phyloP scores from a whole-genome alignment of 2,888 invertebrate genomes.

The Tryphoninae sp. region DNA sequence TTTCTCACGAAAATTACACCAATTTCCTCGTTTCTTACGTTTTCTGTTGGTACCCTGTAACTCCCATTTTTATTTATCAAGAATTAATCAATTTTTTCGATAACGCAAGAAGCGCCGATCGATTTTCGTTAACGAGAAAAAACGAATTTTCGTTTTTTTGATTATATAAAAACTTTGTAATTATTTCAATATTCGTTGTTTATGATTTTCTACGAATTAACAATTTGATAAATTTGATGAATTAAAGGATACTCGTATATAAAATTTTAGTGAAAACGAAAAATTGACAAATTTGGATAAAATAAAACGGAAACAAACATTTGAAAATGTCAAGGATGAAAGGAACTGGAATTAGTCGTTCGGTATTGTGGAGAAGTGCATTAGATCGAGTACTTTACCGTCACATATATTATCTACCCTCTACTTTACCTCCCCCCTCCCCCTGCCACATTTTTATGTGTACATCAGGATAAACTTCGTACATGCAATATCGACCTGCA shows the following conservation, averaged over 20 bases:
- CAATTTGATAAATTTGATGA: too few species aligned
- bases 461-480: conserved; percentile 24
- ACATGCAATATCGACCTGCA: conserved; percentile 37
- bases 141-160: too few species aligned
- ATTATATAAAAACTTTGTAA: too few species aligned
- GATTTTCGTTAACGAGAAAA: too few species aligned
- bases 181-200: too few species aligned
- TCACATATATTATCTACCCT: not conserved
- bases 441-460: conserved; percentile 5
- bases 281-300: not conserved
- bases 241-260: too few species aligned
- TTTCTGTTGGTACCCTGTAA: not conserved
- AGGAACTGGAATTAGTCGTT: not conserved
- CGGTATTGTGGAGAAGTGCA: conserved; percentile 6
- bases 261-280: not conserved
- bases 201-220: too few species aligned
- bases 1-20: too few species aligned
- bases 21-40: not conserved
- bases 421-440: too few species aligned
- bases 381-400: conserved; percentile 6
- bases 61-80: too few species aligned
- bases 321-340: not conserved
- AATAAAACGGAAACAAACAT: not conserved
- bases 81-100: too few species aligned
- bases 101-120: too few species aligned